Base-by-base conservation (phyloP, 2,888 invertebrate species). In the Frankliniella intonsa region DNA sequence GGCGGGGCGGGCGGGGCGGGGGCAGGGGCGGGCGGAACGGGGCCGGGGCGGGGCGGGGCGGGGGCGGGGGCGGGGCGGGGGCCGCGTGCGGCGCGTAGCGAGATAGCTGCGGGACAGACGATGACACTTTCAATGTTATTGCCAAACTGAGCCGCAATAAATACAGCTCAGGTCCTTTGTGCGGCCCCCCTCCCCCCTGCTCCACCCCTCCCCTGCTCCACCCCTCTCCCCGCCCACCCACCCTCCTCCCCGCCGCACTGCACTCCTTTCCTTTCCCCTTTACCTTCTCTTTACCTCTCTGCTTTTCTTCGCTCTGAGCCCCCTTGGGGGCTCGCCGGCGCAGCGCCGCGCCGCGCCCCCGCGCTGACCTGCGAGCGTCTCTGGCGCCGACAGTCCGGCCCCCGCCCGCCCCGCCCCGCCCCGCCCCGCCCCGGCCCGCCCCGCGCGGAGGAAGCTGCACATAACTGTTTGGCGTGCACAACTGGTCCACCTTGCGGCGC, bases 141-240 rank as follows among this genome's bases (percentile, higher is more conserved):
- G 62, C 62, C 62, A 62, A 62, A 62, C 62, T 62, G 62, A 62
- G 62, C 62, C 62, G 62, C 62, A 62, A 62, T 62, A 62, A 62
- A 62, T 62, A 62, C 62, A n/a, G 62, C 62, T 62, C 62, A 62
- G 62, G 62, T 62, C 62, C n/a, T 62, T 62, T 62, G 62, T 62
- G 62, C 62, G 14, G 62, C 62, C 14, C 62, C 3, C 62, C 62
- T 62, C 14, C 62, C 62, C 62, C 55, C 55, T 2, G 55, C 55
- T 12, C 55, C 55, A 55, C 55, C 14, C 19, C 55, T 12, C 10
- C 55, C 55, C 55, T 9, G 7, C 3, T 19, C 55, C 55, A 9
- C 51, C 51, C 51, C 51, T 12, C 51, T 12, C 12, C 51, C 51
- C 51, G 10, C 51, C 10, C 51, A 9, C 51, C 51, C 9, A 51